Conservation (phyloP, 2,113 vertebrate species). For the Callaeas wilsoni region DNA sequence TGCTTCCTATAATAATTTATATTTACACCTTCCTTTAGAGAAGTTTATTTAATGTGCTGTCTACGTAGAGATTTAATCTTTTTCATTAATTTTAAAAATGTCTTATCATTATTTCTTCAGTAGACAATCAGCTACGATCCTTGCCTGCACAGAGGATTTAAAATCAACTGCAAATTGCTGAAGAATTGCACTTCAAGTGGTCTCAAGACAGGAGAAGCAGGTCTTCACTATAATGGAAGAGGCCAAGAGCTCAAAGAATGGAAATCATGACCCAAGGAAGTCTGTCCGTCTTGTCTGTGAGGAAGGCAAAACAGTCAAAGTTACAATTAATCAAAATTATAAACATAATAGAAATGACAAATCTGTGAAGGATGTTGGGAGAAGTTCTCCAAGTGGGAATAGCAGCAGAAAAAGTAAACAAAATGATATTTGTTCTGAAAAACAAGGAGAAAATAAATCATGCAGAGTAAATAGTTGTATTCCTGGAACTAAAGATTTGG, state of each 20-base stretch:
- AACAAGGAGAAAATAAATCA: slow-evolving; percentile 71
- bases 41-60: neutral
- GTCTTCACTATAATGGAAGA: slow-evolving; percentile 87
- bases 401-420: slow-evolving; percentile 74
- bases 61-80: neutral
- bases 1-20: neutral
- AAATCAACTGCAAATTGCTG: slow-evolving; percentile 63
- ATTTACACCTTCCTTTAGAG: neutral
- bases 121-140: slow-evolving; percentile 67
- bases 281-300: slow-evolving; percentile 72
- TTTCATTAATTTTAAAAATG: slow-evolving; percentile 14
- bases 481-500: slow-evolving; percentile 65
- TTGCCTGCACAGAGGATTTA: slow-evolving; percentile 68
- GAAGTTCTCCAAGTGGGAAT: slow-evolving; percentile 72
- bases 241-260: slow-evolving; percentile 80
- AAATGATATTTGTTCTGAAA: slow-evolving; percentile 76
- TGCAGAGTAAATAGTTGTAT: slow-evolving; percentile 71
- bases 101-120: slow-evolving; percentile 34
- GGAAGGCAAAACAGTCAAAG: slow-evolving; percentile 79
- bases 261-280: slow-evolving; percentile 81
- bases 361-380: slow-evolving; percentile 70
- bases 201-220: slow-evolving; percentile 60
- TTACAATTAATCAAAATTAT: slow-evolving; percentile 76
- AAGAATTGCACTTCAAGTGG: slow-evolving; percentile 68
- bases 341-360: slow-evolving; percentile 80